These are phyloP conservation scores for Coenonympha arcania DNA, from an alignment of 2,888 invertebrate species.

Conservation along the genomic window DNA sequence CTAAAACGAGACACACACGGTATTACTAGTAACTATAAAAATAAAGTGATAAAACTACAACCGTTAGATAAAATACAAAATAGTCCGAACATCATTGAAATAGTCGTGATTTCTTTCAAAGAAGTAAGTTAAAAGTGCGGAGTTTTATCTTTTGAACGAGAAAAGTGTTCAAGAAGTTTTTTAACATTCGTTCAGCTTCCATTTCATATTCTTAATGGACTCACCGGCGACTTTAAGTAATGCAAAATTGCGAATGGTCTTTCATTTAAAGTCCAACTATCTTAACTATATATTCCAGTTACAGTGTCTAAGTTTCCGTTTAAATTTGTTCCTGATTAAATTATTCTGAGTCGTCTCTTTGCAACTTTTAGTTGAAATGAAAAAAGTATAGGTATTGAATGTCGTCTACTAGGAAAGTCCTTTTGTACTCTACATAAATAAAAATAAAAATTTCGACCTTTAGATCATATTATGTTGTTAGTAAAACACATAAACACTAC, in stretches of 20 bases:
- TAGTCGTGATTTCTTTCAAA: conserved; percentile 16
- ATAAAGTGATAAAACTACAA: not conserved
- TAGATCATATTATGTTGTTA: too few species aligned
- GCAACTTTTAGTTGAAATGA: conserved; percentile 1
- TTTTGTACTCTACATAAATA: not conserved
- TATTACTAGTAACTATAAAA: too few species aligned
- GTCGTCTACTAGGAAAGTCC: not conserved
- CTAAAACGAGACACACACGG: too few species aligned
- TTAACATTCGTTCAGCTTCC: conserved; percentile 46
- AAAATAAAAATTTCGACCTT: too few species aligned
- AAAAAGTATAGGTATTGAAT: not conserved
- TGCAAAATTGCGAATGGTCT: conserved; percentile 27
- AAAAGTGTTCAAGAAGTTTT: conserved; percentile 48
- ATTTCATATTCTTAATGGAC: conserved; percentile 58
- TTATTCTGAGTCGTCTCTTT: conserved; percentile 11
- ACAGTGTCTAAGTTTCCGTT: conserved; percentile 22
- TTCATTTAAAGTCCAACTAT: conserved; percentile 26
- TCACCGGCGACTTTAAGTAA: conserved; percentile 38
- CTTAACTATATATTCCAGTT: conserved; percentile 25
- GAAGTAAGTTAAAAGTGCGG: conserved; percentile 44
- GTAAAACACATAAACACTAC: too few species aligned
- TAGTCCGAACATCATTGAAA: conserved; percentile 8
- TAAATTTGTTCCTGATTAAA: conserved; percentile 25
- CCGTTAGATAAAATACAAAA: not conserved
- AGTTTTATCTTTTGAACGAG: conserved; percentile 41